Evolutionary conservation across 2,113 vertebrate genomes (phyloP).

Genomic region (Eurystomus gularis): DNA sequence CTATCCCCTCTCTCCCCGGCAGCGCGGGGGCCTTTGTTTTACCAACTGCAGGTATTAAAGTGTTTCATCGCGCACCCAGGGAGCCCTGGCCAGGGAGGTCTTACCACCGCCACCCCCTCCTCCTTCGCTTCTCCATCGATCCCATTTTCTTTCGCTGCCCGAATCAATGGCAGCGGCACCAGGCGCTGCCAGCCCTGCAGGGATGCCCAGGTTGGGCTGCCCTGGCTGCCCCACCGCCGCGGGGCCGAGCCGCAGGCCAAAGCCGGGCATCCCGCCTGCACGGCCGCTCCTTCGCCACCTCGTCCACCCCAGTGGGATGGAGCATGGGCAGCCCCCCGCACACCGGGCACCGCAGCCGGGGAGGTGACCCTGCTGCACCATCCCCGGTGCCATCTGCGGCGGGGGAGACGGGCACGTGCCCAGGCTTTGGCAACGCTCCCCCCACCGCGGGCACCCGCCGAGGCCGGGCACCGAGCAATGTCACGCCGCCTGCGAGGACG

Average conservation of each 20-base stretch:
- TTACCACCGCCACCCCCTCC: neutral
- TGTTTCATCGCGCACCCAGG: neutral
- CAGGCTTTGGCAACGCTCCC: neutral
- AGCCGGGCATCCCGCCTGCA: neutral
- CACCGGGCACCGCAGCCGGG: neutral
- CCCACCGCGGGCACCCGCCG: neutral
- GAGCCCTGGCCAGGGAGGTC: neutral
- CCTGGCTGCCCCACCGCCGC: neutral
- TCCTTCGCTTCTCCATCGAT: conserved; percentile 6
- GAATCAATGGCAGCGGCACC: conserved; percentile 4
- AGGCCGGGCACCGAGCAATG: conserved; percentile 22
- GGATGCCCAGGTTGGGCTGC: neutral
- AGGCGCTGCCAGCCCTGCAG: neutral
- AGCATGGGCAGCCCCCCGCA: accelerated
- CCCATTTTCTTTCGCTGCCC: neutral
- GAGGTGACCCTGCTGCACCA: neutral
- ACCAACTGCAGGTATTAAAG: conserved; percentile 29
- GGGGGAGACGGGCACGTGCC: neutral
- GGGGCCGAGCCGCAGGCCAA: accelerated
- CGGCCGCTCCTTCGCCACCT: neutral
- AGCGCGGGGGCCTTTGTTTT: conserved; percentile 37
- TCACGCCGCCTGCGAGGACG: neutral
- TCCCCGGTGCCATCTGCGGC: neutral
- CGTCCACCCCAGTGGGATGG: neutral
- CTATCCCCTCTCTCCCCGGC: conserved; percentile 38